phyloP scores from a whole-genome alignment of 2,888 invertebrate species.

The Drosophila leonis region DNA sequence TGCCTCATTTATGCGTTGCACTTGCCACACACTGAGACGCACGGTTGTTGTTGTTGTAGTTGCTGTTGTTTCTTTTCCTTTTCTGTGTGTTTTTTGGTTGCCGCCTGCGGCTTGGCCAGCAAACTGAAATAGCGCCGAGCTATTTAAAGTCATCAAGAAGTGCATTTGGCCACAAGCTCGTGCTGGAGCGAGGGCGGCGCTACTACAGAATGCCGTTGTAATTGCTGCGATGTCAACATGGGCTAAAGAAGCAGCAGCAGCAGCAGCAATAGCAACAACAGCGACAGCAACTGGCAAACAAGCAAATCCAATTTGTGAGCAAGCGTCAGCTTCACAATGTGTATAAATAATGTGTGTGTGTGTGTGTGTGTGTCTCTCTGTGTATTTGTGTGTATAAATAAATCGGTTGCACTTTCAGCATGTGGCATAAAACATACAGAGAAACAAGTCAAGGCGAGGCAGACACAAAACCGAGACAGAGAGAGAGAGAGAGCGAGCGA shows the following conservation, averaged over 20 bases:
- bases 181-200: slow-evolving; percentile 22
- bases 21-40: slow-evolving; percentile 46
- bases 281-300: slow-evolving; percentile 46
- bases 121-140: slow-evolving; percentile 42
- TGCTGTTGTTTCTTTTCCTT: neutral
- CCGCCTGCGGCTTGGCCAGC: slow-evolving; percentile 44
- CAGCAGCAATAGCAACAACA: slow-evolving; percentile 1
- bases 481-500: slow-evolving; percentile 27
- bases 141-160: slow-evolving; percentile 54
- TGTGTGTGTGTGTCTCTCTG: neutral
- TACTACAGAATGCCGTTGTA: slow-evolving; percentile 45
- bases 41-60: neutral
- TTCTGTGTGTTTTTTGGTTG: slow-evolving; percentile 13
- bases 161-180: slow-evolving; percentile 64
- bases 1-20: slow-evolving; percentile 47
- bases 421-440: slow-evolving; percentile 61
- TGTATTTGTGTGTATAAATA: slow-evolving; percentile 57
- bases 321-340: slow-evolving; percentile 32
- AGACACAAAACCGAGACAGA: slow-evolving; percentile 18
- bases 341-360: slow-evolving; percentile 30
- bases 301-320: slow-evolving; percentile 66
- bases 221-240: slow-evolving; percentile 58
- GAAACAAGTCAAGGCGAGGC: slow-evolving; percentile 9
- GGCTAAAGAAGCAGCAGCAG: slow-evolving; percentile 1
- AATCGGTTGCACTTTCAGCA: slow-evolving; percentile 66